Evolutionary conservation across 2,113 vertebrate species (phyloP).

Genomic region (Bothrops jararaca): DNA sequence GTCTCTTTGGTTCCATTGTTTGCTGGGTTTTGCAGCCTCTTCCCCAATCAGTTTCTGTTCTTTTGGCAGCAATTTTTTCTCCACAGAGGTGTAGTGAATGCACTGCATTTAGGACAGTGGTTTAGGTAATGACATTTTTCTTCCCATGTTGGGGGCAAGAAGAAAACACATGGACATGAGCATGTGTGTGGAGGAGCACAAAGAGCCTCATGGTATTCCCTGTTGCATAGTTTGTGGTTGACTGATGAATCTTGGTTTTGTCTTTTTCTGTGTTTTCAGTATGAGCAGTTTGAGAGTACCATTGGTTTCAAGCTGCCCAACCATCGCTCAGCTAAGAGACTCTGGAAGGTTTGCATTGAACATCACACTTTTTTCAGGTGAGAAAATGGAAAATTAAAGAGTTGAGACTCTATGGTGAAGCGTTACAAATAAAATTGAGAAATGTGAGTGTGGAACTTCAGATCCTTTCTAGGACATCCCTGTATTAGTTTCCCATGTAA

Average conservation of each 20-base stretch:
- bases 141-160: not conserved
- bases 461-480: not conserved
- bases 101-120: not conserved
- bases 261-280: slow-evolving; percentile 71
- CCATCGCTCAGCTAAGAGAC: slow-evolving; percentile 93
- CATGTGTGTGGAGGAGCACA: not conserved
- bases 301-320: slow-evolving; percentile 98
- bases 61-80: not conserved
- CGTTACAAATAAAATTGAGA: not conserved
- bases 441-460: not conserved
- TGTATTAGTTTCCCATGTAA: not conserved
- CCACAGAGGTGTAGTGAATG: not conserved
- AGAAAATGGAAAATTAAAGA: slow-evolving; percentile 34
- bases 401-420: not conserved
- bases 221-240: not conserved
- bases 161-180: not conserved
- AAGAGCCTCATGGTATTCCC: not conserved
- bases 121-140: not conserved
- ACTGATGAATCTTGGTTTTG: not conserved
- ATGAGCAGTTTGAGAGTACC: slow-evolving; percentile 97
- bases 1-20: not conserved
- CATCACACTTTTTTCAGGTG: slow-evolving; percentile 99
- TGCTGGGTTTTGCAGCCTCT: not conserved
- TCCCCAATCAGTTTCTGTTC: not conserved
- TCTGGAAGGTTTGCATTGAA: slow-evolving; percentile 99